Percentiles rank a stretch among this genome's conserved stretches.
Conservation (phyloP, 2,888 invertebrate genomes). For the Scaptomyza polygonia region DNA sequence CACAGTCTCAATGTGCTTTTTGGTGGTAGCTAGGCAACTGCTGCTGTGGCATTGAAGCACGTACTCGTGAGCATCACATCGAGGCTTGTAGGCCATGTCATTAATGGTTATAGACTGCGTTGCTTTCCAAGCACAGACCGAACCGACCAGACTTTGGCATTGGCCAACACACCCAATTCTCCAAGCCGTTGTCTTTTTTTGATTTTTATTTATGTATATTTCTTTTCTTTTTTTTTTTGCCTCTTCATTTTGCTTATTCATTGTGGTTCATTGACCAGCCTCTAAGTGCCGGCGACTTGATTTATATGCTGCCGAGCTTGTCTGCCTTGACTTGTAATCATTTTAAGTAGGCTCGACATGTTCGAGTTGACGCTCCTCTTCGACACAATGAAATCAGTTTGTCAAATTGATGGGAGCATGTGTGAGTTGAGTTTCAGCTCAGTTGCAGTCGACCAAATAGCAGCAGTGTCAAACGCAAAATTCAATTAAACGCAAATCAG, state of each 20-base stretch:
- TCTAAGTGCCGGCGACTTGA: conserved; percentile 49
- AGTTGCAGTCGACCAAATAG: conserved; percentile 17
- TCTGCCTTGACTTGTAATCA: conserved; percentile 42
- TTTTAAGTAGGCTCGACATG: conserved; percentile 63
- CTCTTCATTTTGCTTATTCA: conserved; percentile 15
- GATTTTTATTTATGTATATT: conserved; percentile 18
- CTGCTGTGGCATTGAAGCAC: conserved; percentile 56
- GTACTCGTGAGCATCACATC: conserved; percentile 49
- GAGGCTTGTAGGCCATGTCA: conserved; percentile 70
- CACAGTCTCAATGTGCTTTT: not conserved
- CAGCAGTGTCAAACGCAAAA: conserved; percentile 64
- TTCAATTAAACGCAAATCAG: conserved; percentile 78
- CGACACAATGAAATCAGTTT: conserved; percentile 59
- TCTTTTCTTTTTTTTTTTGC: conserved; percentile 6
- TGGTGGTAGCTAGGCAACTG: conserved; percentile 2
- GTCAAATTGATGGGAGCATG: conserved; percentile 36
- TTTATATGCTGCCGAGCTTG: conserved; percentile 54
- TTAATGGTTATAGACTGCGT: conserved; percentile 72
- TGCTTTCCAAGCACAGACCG: not conserved
- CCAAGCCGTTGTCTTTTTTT: conserved; percentile 12
- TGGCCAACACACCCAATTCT: conserved; percentile 4
- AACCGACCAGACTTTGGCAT: conserved; percentile 14
- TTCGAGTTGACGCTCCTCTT: conserved; percentile 8
- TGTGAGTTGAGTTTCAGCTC: conserved; percentile 2
- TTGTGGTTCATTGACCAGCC: conserved; percentile 72